phyloP scores from a whole-genome alignment of 2,113 vertebrate species.

The Corynorhinus townsendii region DNA sequence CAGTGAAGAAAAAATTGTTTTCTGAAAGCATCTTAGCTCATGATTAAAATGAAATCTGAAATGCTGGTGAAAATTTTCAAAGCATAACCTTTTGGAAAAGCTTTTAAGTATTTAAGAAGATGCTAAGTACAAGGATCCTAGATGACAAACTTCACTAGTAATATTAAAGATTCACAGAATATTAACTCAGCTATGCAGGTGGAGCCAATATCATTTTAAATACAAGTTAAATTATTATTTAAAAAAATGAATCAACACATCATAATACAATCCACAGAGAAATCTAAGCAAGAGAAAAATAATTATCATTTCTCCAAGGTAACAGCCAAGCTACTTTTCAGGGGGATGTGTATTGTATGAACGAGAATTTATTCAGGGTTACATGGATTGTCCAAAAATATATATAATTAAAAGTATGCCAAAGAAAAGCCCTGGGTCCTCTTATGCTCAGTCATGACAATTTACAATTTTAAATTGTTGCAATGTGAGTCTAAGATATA shows the following conservation, averaged over 20 bases:
- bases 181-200: not conserved
- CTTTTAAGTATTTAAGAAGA: not conserved
- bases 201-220: not conserved
- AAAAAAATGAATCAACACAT: not conserved
- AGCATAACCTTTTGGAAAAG: not conserved
- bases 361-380: not conserved
- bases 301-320: not conserved
- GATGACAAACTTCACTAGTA: not conserved
- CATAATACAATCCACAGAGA: slow-evolving; percentile 6
- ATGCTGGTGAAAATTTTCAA: slow-evolving; percentile 7
- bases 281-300: not conserved
- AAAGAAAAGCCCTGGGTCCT: not conserved
- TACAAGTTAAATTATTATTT: slow-evolving; percentile 7
- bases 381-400: not conserved
- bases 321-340: not conserved
- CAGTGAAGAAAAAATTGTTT: not conserved
- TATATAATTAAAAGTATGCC: slow-evolving; percentile 9
- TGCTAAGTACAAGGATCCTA: not conserved
- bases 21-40: slow-evolving; percentile 23
- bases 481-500: not conserved
- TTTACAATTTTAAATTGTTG: slow-evolving; percentile 15
- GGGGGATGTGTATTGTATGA: not conserved
- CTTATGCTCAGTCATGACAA: not conserved
- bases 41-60: slow-evolving; percentile 30
- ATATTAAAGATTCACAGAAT: not conserved